phyloP scores from a whole-genome alignment of 23 tunicate genomes.

The Corella eumyota region DNA sequence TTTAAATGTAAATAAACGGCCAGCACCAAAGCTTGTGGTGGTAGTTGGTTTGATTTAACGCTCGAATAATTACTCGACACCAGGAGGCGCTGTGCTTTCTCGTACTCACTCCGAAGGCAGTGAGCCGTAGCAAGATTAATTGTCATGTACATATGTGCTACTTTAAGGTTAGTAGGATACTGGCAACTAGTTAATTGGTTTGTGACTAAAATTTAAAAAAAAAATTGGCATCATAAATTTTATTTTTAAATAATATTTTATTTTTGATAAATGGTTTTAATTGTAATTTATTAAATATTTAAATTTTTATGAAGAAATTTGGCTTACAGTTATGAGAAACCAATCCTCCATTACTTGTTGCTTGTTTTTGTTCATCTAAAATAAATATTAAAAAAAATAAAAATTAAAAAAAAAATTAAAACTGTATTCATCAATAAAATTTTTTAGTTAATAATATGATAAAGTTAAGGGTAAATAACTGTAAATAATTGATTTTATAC shows the following conservation, averaged over 20 bases:
- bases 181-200: slow-evolving; percentile 19
- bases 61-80: slow-evolving; percentile 14
- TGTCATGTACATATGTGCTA: slow-evolving; percentile 58
- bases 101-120: slow-evolving; percentile 76
- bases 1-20: slow-evolving; percentile 58
- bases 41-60: slow-evolving; percentile 18
- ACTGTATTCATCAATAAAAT: background rate
- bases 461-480: no score
- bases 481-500: background rate
- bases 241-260: no score
- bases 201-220: no score
- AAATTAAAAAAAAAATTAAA: no score
- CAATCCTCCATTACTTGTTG: no score
- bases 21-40: slow-evolving; percentile 46
- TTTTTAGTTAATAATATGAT: no score
- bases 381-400: no score
- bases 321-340: no score
- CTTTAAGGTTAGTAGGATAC: slow-evolving; percentile 21
- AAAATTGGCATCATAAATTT: no score
- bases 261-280: background rate
- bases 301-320: no score
- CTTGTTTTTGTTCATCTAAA: no score
- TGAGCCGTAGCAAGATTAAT: slow-evolving; percentile 66
- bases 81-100: slow-evolving; percentile 53
- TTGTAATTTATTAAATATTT: background rate